These are phyloP conservation scores for Pentalonia nigronervosa DNA, from an alignment of 1,140 invertebrate genomes.

Conservation along the genomic window DNA sequence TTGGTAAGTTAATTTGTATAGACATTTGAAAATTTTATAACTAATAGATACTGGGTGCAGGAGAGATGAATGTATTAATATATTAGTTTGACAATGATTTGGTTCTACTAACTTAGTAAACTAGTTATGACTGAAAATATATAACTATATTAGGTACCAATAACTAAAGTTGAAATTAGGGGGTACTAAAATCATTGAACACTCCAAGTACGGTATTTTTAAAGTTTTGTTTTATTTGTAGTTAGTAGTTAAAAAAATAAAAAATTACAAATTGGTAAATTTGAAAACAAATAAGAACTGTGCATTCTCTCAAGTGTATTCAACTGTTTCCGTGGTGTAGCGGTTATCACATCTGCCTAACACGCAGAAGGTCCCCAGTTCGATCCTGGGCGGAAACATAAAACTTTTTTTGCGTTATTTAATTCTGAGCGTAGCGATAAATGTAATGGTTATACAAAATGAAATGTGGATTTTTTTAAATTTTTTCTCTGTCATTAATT, in stretches of 20 bases:
- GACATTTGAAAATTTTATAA: background rate
- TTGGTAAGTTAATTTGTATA: background rate
- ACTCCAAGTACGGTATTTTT: background rate
- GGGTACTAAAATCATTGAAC: background rate
- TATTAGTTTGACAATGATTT: too few relatives aligned
- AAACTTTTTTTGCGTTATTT: conserved; percentile 32
- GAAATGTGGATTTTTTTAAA: background rate
- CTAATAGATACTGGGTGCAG: background rate
- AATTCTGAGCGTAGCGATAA: too few relatives aligned
- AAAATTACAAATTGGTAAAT: background rate
- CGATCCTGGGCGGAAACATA: conserved; percentile 64
- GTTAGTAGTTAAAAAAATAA: background rate
- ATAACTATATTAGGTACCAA: background rate
- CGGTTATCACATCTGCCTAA: conserved; percentile 64
- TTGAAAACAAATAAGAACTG: background rate
- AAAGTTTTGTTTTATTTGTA: background rate
- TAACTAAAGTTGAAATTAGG: background rate
- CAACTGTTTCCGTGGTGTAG: conserved; percentile 63
- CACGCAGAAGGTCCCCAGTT: conserved; percentile 64
- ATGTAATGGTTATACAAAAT: background rate
- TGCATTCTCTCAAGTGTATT: fast-evolving
- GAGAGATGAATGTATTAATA: too few relatives aligned
- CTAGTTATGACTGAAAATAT: too few relatives aligned
- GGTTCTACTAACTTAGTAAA: too few relatives aligned
- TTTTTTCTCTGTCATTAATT: background rate